Base-by-base conservation (phyloP, 2,797 vertebrate species). In the Erethizon dorsatum region DNA sequence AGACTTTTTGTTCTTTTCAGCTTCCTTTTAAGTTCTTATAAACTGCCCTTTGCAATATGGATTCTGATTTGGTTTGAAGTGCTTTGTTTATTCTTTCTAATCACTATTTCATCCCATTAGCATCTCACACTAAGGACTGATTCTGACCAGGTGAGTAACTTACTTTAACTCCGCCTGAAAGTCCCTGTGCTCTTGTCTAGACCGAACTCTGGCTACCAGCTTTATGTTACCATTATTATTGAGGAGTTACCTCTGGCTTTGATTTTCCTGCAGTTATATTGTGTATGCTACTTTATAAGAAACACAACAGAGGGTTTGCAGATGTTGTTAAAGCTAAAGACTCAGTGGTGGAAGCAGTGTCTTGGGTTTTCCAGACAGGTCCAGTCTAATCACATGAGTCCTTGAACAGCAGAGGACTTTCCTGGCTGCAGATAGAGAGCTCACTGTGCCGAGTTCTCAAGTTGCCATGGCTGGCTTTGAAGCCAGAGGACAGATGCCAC, bases 241-340 rank as follows among this genome's bases (percentile, higher is more conserved):
- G 7, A 80, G 37, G 10, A 84, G 69, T 59, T 92, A 57, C 33
- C 84, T 90, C 28, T 75, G 54, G 65, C 52, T 90, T 96, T 84
- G 37, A 75, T 71, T 92, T 92, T 90, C 63, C 65, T 92, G 0
- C 47, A 92, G 50, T 13, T 41, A 63, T 86, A 41, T 52, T 2
- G 28, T 10, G 3, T 2, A 18, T 85, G 88, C 52, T 84, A 28
- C 20, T 56, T 90, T 77, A 87, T 1, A 41, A 71, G 67, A 71
- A 79, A 13, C n/a, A 63, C 31, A 80, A 87, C 83, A 83, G 17
- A 54, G 17, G 73, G 37, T 65, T 65, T 45, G 52, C 22, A n/a
- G 45, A 31, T 5, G 2, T n/a, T 41, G 11, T 54, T 75, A 57
- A 73, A 28, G n/a, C 47, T 18, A 57, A 83, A 54, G 14, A 47